These are phyloP conservation scores for Beaufortia kweichowensis DNA, from an alignment of 2,113 vertebrate species.

Conservation along the genomic window DNA sequence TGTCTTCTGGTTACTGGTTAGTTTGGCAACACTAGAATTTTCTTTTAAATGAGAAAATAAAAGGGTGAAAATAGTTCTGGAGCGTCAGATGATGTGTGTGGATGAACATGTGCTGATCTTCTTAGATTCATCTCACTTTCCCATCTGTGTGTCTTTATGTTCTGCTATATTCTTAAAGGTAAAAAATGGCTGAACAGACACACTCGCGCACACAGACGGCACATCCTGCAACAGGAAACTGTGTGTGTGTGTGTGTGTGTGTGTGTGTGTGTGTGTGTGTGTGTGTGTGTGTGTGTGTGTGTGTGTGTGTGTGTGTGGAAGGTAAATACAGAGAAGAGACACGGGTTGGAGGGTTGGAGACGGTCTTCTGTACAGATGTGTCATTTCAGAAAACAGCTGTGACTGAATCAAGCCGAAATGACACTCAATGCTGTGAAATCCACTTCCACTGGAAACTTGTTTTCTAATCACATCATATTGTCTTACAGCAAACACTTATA, in stretches of 20 bases:
- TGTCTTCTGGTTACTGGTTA: too few relatives aligned
- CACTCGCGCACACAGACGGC: conserved; percentile 24
- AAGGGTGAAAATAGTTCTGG: too few relatives aligned
- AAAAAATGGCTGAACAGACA: conserved; percentile 41
- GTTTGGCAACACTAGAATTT: too few relatives aligned
- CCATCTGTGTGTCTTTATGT: conserved; percentile 37
- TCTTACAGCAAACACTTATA: too few relatives aligned
- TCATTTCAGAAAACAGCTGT: not conserved
- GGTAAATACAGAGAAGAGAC: conserved; percentile 6
- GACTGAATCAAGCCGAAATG: not conserved
- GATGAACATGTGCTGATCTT: not conserved
- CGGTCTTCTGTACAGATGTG: not conserved
- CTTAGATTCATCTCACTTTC: not conserved
- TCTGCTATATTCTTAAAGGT: conserved; percentile 25
- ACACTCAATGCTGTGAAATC: not conserved
- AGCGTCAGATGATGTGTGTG: not conserved
- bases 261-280: not conserved
- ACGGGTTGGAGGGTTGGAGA: not conserved
- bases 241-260: conserved; percentile 2
- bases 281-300: conserved; percentile 5
- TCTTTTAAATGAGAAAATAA: too few relatives aligned
- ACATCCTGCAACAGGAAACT: conserved; percentile 60
- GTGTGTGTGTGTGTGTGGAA: not conserved
- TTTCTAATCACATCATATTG: not conserved
- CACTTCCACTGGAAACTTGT: not conserved